Conservation (phyloP, 2,888 invertebrate genomes). For the Sarcophaga variegata region DNA sequence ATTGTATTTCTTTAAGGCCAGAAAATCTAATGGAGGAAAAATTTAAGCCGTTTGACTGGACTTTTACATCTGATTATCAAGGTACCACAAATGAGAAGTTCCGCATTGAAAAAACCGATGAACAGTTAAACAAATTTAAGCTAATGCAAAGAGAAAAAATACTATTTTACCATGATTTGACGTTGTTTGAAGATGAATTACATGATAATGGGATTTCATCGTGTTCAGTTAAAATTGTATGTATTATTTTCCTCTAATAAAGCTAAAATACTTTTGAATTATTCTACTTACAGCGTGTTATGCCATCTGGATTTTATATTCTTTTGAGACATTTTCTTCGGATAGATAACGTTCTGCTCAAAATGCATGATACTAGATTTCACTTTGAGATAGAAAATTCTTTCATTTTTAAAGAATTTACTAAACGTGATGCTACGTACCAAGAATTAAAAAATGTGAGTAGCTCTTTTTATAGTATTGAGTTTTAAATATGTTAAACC, state of each 20-base stretch:
- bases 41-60: constrained; percentile 98
- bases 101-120: constrained; percentile 85
- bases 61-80: constrained; percentile 95
- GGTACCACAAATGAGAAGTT: constrained; percentile 88
- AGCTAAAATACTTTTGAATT: constrained; percentile 6
- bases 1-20: constrained; percentile 83
- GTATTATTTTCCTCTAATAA: constrained; percentile 75
- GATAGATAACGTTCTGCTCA: constrained; percentile 95
- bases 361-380: constrained; percentile 93
- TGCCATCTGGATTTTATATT: constrained; percentile 96
- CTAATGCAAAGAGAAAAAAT: constrained; percentile 95
- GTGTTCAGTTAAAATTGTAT: constrained; percentile 95
- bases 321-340: constrained; percentile 95
- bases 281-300: constrained; percentile 89
- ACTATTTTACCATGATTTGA: constrained; percentile 95
- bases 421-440: constrained; percentile 89
- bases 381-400: constrained; percentile 90
- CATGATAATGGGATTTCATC: constrained; percentile 98
- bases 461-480: constrained; percentile 67
- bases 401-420: constrained; percentile 92
- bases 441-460: constrained; percentile 85
- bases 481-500: constrained; percentile 23
- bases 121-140: constrained; percentile 92
- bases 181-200: constrained; percentile 98
- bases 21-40: constrained; percentile 87